Evolutionary conservation across 35 echinoderm and acorn worm species (phyloP), one percentile per base, ranked within the genome.

Genomic region (Apostichopus japonicus): DNA sequence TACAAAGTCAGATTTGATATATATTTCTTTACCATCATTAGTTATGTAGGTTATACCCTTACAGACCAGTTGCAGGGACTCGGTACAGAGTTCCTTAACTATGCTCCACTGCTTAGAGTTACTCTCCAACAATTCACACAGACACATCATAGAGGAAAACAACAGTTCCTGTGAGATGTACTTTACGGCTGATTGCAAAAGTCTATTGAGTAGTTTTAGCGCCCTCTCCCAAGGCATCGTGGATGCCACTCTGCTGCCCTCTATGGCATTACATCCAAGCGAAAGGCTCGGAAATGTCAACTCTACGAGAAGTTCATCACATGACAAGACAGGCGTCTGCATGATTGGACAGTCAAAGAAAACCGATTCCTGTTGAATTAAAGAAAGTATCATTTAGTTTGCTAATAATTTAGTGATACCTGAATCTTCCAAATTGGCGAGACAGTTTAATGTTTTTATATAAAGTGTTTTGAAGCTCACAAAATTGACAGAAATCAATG

Each of bases 331-430:
- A 75, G 71, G 71, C 4, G 71, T 19, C n/a, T 75, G 71, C 71
- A 21, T 75, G n/a, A 75, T n/a, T 3, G 71, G 71, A 19, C 71
- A 75, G 71, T 75, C 71, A n/a, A 75, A 75, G 71, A 75, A 75
- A 75, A 21, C 71, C 2, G 71, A 75, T 23, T 75, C 71, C 71
- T 75, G 71, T 75, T 75, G 71, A 7, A 21, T 23, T 6, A 75
- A 75, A 0, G n/a, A 22, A 61, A 61, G 57, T 44, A 3, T 4
- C 33, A 44, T 44, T 44, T 44, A 44, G 33, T 44, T 44, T 44
- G 33, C 0, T 44, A 44, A 44, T 44, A 44, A 44, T 0, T 44
- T 44, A 44, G 33, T 44, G 33, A 44, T 44, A 44, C 33, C 33
- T 3, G 33, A 44, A 44, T 44, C 33, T 44, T 44, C 33, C 33